Conservation (phyloP, 2,113 vertebrate genomes). For the Mandrillus leucophaeus region DNA sequence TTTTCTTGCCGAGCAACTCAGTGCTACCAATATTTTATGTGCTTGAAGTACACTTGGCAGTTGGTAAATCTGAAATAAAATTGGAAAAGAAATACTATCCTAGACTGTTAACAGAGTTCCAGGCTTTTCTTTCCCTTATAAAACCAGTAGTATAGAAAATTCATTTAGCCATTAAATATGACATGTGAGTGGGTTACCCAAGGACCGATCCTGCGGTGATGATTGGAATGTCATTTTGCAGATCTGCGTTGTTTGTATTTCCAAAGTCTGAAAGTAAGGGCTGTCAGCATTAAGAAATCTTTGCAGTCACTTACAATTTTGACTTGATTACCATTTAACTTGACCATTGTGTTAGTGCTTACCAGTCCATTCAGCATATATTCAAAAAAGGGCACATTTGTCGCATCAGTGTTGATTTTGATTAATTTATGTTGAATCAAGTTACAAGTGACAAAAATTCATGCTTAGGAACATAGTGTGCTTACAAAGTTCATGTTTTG, state of each 20-base stretch:
- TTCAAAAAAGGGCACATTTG: neutral
- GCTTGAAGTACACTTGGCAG: conserved; percentile 47
- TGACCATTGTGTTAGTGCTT: conserved; percentile 7
- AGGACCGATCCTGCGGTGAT: neutral
- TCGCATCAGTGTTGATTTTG: neutral
- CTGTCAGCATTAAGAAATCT: conserved; percentile 21
- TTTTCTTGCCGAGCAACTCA: conserved; percentile 56
- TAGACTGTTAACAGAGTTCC: conserved; percentile 3
- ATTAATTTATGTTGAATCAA: neutral
- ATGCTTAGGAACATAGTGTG: neutral
- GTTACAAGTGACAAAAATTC: neutral
- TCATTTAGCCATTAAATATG: conserved; percentile 39
- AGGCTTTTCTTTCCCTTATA: neutral
- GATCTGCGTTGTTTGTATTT: neutral
- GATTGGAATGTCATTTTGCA: neutral
- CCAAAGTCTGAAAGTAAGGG: conserved; percentile 27
- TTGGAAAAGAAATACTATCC: conserved; percentile 48
- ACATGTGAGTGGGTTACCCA: neutral
- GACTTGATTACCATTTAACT: conserved; percentile 15
- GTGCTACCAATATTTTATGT: conserved; percentile 55
- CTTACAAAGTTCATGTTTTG: conserved; percentile 16
- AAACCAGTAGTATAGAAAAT: conserved; percentile 34
- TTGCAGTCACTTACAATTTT: conserved; percentile 22
- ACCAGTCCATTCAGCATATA: neutral
- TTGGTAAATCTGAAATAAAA: conserved; percentile 58